Evolutionary conservation across 2,113 vertebrate species (phyloP), one percentile per base, ranked within the genome.

Genomic region (Platichthys flesus): DNA sequence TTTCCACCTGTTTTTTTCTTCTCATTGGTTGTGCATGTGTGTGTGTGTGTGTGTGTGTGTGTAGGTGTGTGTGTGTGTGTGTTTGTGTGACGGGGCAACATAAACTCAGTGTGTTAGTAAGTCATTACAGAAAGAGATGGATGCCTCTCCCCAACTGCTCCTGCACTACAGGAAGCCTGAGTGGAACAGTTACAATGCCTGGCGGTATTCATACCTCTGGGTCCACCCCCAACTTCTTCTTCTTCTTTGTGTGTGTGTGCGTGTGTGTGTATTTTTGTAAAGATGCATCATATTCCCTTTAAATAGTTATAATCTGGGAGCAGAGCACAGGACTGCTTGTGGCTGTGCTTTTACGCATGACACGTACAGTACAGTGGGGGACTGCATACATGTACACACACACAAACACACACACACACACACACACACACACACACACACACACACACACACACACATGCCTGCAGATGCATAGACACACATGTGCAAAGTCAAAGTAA

Each of bases 111-210:
- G 80, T 67, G 81, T 92, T 88, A 91, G 77, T 88, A 88, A 91
- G 92, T 93, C 89, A 88, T 71, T 72, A 65, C 76, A 63, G 88
- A 91, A 93, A 80, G 66, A 92, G 88, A 90, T 84, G 79, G 85
- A 88, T 91, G 80, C 66, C 15, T 37, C 74, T 87, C 79, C 82
- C 69, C 79, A 59, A 68, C 81, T 87, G 77, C 73, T 70, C 78
- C 57, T 79, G 79, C 80, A 77, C 79, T 68, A n/a, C 76, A 83
- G 82, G 85, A 88, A 87, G 87, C 87, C 79, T 79, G 85, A 89
- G 87, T 67, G 83, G 89, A 91, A 87, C 84, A 62, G 62, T 83
- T 88, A 78, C 76, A 80, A 84, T 80, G 82, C 84, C 78, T 81
- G 28, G 71, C 87, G 82, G 82, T 67, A 75, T 88, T 79, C 64